Evolutionary conservation across 2,113 vertebrate genomes (phyloP).

Genomic region (Macrotis lagotis): DNA sequence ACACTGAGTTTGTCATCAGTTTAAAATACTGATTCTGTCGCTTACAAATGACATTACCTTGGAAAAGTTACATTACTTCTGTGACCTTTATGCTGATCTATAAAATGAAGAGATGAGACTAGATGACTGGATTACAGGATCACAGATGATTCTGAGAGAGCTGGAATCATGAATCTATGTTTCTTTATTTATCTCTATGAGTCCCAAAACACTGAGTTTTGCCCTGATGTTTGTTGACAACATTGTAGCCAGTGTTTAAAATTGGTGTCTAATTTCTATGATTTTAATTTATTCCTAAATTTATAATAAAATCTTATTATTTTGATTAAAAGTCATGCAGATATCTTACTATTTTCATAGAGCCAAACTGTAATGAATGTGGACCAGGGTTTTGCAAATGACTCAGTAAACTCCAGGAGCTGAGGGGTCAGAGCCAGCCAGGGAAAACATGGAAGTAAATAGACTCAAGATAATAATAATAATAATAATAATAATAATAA

Average conservation of each 20-base stretch:
- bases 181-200: not conserved
- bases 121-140: not conserved
- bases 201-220: not conserved
- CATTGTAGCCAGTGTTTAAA: conserved; percentile 39
- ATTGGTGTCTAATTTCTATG: conserved; percentile 42
- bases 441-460: not conserved
- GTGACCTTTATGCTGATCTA: not conserved
- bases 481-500: not conserved
- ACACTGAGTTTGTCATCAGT: not conserved
- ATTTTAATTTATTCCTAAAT: conserved; percentile 49
- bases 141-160: not conserved
- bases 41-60: not conserved
- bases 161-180: not conserved
- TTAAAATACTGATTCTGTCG: not conserved
- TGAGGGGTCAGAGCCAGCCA: not conserved
- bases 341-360: not conserved
- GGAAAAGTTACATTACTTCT: not conserved
- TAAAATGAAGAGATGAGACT: not conserved
- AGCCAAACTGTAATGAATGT: not conserved
- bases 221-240: not conserved
- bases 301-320: conserved; percentile 56
- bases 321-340: conserved; percentile 50
- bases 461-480: not conserved
- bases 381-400: conserved; percentile 10
- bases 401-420: not conserved